Base-by-base conservation (phyloP, 2,888 invertebrate genomes). In the Lasioglossum pauxillum region DNA sequence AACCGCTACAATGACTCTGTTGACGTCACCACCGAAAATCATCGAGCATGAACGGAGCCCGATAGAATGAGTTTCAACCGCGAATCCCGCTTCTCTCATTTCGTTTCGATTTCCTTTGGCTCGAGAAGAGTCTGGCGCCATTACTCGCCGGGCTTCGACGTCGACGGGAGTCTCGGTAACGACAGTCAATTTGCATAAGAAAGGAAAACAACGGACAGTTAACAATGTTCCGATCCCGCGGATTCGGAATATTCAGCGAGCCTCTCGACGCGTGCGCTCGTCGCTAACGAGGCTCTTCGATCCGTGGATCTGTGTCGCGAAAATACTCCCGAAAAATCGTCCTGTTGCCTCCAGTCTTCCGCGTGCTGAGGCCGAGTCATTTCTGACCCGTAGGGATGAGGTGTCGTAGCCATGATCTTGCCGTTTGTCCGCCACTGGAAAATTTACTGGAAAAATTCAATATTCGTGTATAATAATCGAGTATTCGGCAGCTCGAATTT, bases 221-320 rank as follows among this genome's bases (percentile, higher is more conserved):
- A 75, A 75, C 71, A 41, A 72, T 71, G 79, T 74, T 90, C 76
- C 64, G 80, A 77, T 79, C 77, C 35, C 67, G 49, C 75, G 38
- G 71, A 72, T 71, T 80, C 14, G 71, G 88, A 89, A 89, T 90
- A 88, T 89, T 90, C 86, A 89, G 60, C 69, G 74, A n/a, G 23
- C 16, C 41, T 35, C 44, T 38, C n/a, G 12, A 23, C 83, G 78
- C 69, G 73, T 73, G 74, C 64, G 41, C 53, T 84, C 64, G 46
- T 79, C 74, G 80, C 84, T 88, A 82, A 78, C 80, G 83, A 82
- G 78, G 46, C 75, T 82, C 75, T 89, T 89, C 77, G 83, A 80
- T 90, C 80, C 38, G 79, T 23, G 82, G 38, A 75, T 83, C 71
- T 83, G 74, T 69, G 80, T 60, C 72, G 75, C 74, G 27, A 57